These are phyloP conservation scores for Steinernema khuongi DNA, from an alignment of 1,140 invertebrate species.

Conservation along the genomic window DNA sequence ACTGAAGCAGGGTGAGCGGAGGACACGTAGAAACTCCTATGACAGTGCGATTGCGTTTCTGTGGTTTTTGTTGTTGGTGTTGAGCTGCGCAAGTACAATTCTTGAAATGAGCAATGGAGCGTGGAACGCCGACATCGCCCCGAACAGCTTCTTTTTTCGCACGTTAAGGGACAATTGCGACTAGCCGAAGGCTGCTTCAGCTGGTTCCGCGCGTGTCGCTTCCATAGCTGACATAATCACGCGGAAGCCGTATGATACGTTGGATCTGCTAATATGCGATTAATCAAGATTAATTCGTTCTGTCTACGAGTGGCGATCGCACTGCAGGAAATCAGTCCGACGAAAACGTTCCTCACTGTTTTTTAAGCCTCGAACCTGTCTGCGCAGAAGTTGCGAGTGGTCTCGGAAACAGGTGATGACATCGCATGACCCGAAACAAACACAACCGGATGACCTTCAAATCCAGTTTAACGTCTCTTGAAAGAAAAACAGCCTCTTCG, in stretches of 20 bases:
- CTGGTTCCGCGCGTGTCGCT: neutral
- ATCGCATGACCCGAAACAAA: no score
- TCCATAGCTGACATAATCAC: neutral
- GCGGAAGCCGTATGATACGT: neutral
- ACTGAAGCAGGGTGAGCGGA: neutral
- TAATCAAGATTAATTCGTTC: no score
- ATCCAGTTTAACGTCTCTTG: neutral
- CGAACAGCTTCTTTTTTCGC: conserved; percentile 7
- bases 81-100: neutral
- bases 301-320: no score
- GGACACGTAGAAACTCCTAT: neutral
- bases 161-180: neutral
- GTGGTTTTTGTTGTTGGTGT: conserved; percentile 3
- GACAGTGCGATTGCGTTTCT: conserved; percentile 5
- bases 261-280: neutral
- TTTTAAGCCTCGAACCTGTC: no score
- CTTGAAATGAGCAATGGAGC: conserved; percentile 7
- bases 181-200: conserved; percentile 9
- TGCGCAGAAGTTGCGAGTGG: no score
- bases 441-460: neutral
- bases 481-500: neutral
- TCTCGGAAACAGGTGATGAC: no score
- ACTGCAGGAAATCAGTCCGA: no score
- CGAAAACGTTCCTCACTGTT: no score
- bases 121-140: conserved; percentile 4